Percentiles rank a stretch among this genome's conserved stretches.
These are phyloP conservation scores for Drosophila auraria DNA, from an alignment of 1,140 invertebrate genomes.

Conservation along the genomic window DNA sequence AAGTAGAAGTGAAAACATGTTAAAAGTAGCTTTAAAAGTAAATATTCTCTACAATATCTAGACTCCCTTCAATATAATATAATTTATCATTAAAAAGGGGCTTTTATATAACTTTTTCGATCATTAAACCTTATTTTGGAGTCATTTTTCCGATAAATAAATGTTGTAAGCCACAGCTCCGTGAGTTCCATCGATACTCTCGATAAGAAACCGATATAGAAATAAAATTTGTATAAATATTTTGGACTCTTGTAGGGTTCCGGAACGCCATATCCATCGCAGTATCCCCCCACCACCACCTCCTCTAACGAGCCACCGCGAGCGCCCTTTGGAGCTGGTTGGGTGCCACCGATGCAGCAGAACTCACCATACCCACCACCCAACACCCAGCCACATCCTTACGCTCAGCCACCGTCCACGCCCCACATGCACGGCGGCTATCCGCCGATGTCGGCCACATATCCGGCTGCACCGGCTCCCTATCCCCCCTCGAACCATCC, in stretches of 20 bases:
- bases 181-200: neutral
- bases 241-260: constrained; percentile 79
- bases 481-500: constrained; percentile 22
- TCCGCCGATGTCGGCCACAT: constrained; percentile 44
- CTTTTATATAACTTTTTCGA: neutral
- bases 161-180: too few relatives aligned
- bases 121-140: neutral
- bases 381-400: constrained; percentile 25
- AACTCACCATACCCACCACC: constrained; percentile 52
- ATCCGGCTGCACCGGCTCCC: constrained; percentile 58
- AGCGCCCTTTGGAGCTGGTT: constrained; percentile 81
- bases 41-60: too few relatives aligned
- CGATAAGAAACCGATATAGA: too few relatives aligned
- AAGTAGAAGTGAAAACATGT: too few relatives aligned
- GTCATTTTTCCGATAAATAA: too few relatives aligned
- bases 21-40: neutral
- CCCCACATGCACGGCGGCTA: constrained; percentile 20
- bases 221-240: constrained; percentile 21
- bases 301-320: constrained; percentile 57
- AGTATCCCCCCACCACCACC: constrained; percentile 44
- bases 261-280: constrained; percentile 71
- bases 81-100: neutral
- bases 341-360: constrained; percentile 72
- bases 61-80: neutral
- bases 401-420: constrained; percentile 8